Evolutionary conservation across 2,113 vertebrate genomes (phyloP).

Genomic region (Nycticorax nycticorax): DNA sequence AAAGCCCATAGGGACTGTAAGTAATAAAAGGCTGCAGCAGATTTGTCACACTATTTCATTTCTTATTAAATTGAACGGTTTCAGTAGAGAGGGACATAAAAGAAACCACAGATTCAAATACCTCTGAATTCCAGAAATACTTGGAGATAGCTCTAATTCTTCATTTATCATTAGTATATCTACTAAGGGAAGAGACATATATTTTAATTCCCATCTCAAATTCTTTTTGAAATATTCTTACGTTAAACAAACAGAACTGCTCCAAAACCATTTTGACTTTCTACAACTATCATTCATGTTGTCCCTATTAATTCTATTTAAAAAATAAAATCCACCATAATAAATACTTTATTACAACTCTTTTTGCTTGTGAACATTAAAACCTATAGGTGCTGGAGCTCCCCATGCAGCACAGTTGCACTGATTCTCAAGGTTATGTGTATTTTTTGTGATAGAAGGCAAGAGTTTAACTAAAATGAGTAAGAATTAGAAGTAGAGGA

Average conservation of each 20-base stretch:
- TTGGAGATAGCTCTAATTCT: background rate
- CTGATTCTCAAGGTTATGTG: background rate
- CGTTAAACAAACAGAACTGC: background rate
- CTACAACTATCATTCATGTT: background rate
- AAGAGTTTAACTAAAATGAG: conserved; percentile 34
- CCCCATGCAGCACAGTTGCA: background rate
- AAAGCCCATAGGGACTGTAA: conserved; percentile 24
- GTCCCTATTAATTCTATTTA: background rate
- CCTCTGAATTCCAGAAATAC: background rate
- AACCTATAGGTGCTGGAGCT: background rate
- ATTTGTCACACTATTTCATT: conserved; percentile 53
- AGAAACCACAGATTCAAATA: conserved; percentile 31
- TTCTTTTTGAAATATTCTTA: background rate
- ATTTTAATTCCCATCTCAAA: background rate
- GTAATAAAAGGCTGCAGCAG: conserved; percentile 35
- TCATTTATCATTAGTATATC: background rate
- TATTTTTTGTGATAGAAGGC: conserved; percentile 14
- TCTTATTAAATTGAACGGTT: conserved; percentile 41
- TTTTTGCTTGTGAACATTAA: background rate
- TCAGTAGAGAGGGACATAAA: conserved; percentile 7
- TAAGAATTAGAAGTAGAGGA: conserved; percentile 46
- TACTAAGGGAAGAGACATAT: background rate
- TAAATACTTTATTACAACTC: background rate
- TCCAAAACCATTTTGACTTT: background rate
- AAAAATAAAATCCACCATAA: background rate